Evolutionary conservation across 30 jellyfish, hydroid and myxozoan species (phyloP).

Genomic region (Catostylus mosaicus): DNA sequence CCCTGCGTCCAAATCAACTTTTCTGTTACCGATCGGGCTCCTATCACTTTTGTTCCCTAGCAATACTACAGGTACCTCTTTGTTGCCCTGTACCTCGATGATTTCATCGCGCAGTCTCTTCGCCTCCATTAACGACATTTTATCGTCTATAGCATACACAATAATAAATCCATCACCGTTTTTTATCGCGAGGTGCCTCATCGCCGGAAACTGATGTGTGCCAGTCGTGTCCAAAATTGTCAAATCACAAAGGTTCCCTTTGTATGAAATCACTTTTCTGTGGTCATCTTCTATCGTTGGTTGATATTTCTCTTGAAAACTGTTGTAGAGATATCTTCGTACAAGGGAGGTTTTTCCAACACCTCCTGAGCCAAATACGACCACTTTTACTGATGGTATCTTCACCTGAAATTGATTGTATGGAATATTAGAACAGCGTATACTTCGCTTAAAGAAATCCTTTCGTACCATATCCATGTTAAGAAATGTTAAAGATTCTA

Average conservation of each 20-base stretch:
- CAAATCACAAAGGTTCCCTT: slow-evolving; percentile 71
- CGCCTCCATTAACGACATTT: slow-evolving; percentile 84
- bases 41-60: slow-evolving; percentile 87
- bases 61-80: slow-evolving; percentile 78
- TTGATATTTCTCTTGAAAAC: slow-evolving; percentile 64
- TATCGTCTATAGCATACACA: slow-evolving; percentile 87
- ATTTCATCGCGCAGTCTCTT: slow-evolving; percentile 78
- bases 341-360: slow-evolving; percentile 95
- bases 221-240: slow-evolving; percentile 96
- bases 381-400: slow-evolving; percentile 73
- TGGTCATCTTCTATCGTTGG: slow-evolving; percentile 95
- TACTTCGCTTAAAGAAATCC: not conserved
- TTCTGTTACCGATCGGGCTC: slow-evolving; percentile 57
- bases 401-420: slow-evolving; percentile 42
- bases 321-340: slow-evolving; percentile 74
- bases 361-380: slow-evolving; percentile 95
- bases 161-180: slow-evolving; percentile 85
- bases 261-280: slow-evolving; percentile 74
- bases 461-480: too few relatives aligned
- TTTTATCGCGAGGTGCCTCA: slow-evolving; percentile 90
- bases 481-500: too few relatives aligned
- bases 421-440: not conserved
- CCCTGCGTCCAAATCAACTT: slow-evolving; percentile 48
- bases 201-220: slow-evolving; percentile 97
- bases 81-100: slow-evolving; percentile 41